These are phyloP conservation scores for Rhodinocichla rosea DNA, from an alignment of 2,113 vertebrate species.

Conservation along the genomic window DNA sequence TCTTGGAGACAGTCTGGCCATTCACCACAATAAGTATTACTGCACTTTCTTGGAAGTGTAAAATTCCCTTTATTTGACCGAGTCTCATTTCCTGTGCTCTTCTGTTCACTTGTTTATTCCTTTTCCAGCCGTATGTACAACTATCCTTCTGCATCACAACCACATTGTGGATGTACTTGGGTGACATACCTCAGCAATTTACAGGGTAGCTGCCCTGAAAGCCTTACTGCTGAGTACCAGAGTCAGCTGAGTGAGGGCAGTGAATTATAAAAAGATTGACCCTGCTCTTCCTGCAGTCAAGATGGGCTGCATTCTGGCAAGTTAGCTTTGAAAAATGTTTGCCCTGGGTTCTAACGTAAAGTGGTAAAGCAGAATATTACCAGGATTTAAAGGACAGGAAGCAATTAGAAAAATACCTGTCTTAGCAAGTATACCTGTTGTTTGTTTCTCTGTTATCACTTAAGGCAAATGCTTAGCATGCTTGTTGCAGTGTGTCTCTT, in stretches of 20 bases:
- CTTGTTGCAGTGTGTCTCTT: not conserved
- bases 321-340: not conserved
- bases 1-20: not conserved
- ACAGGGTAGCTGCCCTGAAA: not conserved
- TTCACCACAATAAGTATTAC: not conserved
- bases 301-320: not conserved
- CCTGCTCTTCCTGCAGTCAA: not conserved
- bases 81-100: not conserved
- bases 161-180: not conserved
- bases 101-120: not conserved
- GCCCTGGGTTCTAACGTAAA: not conserved
- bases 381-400: not conserved
- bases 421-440: not conserved
- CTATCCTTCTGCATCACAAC: not conserved
- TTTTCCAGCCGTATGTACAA: not conserved
- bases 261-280: not conserved
- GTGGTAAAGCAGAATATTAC: not conserved
- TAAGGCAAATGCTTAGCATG: not conserved
- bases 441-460: not conserved
- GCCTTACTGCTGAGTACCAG: not conserved
- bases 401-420: not conserved
- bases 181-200: not conserved
- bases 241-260: not conserved
- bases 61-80: not conserved
- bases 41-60: not conserved